Evolutionary conservation across 2,797 vertebrate species (phyloP), one percentile per base, ranked within the genome.

Genomic region (Cichlasoma orientale): DNA sequence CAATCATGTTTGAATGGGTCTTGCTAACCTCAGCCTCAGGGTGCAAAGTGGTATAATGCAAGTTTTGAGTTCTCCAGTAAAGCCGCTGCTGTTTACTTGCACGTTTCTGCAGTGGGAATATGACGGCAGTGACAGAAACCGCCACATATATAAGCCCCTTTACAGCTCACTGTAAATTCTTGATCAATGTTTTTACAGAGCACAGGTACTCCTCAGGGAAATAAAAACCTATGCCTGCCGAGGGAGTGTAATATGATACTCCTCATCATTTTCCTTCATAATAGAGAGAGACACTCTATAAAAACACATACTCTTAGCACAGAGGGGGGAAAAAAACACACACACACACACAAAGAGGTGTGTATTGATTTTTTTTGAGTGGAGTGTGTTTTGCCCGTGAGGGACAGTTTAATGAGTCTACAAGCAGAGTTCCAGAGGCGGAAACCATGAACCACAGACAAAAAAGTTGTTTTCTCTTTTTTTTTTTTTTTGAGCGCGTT

Each of bases 351-450:
- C 82, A 84, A 90, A 86, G 83, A 89, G 71, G 77, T 74, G 83
- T 76, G 84, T 93, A 95, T 95, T 92, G 95, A 96, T 36, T 95
- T 94, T 94, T 93, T 91, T 90, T 69, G 79, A 93, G 88, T 82
- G 88, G 87, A 93, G 84, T 88, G 88, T 89, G 85, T 92, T 93
- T 92, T 92, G 92, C 91, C 92, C 85, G 61, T 85, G 89, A 93
- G 93, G 90, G 92, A 92, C 89, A 89, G 86, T 95, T 94, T 95
- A 96, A 95, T 93, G 93, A 95, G 91, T 94, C 88, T 92, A 94
- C 91, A 90, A 94, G 93, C 88, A 80, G 84, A 86, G 85, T 81
- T 94, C 91, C 81, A 89, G 77, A 86, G 89, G 92, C 85, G 74
- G 52, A 88, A 85, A 83, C 78, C 78, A 78, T 80, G 88, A 89